A percentile compares a stretch with the other conserved stretches of the same genome.
Evolutionary conservation across 2,113 vertebrate genomes (phyloP).

Genomic region (Lepus europaeus): DNA sequence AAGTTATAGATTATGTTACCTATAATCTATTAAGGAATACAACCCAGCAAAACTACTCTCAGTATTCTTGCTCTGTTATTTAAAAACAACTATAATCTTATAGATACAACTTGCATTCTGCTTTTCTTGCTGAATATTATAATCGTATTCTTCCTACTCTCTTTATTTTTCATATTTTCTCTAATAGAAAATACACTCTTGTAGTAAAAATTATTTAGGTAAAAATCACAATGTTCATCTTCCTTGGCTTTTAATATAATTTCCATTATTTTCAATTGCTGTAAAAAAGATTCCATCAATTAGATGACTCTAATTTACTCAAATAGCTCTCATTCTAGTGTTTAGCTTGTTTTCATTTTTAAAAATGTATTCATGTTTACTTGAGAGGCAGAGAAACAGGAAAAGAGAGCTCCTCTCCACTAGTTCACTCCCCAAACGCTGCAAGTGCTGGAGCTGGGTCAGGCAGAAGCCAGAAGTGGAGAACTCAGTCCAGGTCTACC

Average conservation of each 20-base stretch:
- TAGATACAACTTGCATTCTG: background rate
- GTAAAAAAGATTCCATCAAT: constrained; percentile 12
- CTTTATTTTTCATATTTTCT: constrained; percentile 57
- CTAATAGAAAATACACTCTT: constrained; percentile 6
- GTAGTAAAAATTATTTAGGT: constrained; percentile 49
- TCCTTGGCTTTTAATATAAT: background rate
- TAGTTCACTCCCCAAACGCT: no score
- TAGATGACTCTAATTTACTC: constrained; percentile 31
- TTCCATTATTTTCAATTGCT: constrained; percentile 40
- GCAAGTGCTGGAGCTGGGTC: no score
- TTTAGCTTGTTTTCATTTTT: constrained; percentile 6
- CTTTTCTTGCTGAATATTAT: constrained; percentile 41
- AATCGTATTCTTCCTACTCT: constrained; percentile 43
- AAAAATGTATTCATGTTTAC: no score
- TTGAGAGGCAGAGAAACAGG: no score
- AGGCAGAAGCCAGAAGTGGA: no score
- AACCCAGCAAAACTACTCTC: constrained; percentile 9
- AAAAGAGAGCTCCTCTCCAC: no score
- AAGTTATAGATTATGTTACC: constrained; percentile 31
- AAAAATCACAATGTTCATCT: constrained; percentile 35
- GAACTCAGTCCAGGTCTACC: no score
- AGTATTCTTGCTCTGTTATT: constrained; percentile 18
- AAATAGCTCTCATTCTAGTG: background rate
- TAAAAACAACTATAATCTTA: constrained; percentile 8
- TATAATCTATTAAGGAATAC: constrained; percentile 15